Base-by-base conservation (phyloP, 2,113 vertebrate genomes). In the Microcebus jonahi region DNA sequence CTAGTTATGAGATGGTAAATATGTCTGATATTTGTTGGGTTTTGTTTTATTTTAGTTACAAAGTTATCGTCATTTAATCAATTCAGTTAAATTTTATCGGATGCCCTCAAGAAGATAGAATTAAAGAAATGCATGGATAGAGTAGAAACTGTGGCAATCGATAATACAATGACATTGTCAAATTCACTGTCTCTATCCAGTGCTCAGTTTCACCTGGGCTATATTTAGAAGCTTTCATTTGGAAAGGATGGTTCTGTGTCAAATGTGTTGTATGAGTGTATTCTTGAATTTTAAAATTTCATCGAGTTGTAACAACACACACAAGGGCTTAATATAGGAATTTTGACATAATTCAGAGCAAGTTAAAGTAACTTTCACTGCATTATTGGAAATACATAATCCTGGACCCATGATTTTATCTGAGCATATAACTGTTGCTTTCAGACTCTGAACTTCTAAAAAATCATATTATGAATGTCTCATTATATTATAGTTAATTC, bases 181-280 rank as follows among this genome's bases (percentile, higher is more conserved):
- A 75, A 94, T 59, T 88, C 75, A 42, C 55, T 65, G 53, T 88
- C 27, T 70, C 36, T 81, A 84, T 79, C 42, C 20, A 42, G 57
- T 31, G 61, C 39, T 95, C 80, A 39, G 21, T 83, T 96, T 95
- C 59, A 95, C 95, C 82, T 94, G n/a, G 48, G 67, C 75, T 94
- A 85, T 94, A 92, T 97, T 96, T 94, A 97, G 95, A 96, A 90
- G 50, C 48, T 96, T 97, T 96, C 90, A 91, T 86, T 77, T 67
- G 36, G 81, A 91, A 94, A 75, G 68, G 50, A 68, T 59, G 53
- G 36, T 86, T 96, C 50, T 71, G 18, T 61, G 73, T 91, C 90
- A 97, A 94, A 96, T 82, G 67, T 61, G 50, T 83, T 88, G 8
- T 53, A 57, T 71, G 79, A 76, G 15, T 84, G 81, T 57, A 92